Conservation (phyloP, 2,888 invertebrate species). For the Trissonchulus latispiculum region DNA sequence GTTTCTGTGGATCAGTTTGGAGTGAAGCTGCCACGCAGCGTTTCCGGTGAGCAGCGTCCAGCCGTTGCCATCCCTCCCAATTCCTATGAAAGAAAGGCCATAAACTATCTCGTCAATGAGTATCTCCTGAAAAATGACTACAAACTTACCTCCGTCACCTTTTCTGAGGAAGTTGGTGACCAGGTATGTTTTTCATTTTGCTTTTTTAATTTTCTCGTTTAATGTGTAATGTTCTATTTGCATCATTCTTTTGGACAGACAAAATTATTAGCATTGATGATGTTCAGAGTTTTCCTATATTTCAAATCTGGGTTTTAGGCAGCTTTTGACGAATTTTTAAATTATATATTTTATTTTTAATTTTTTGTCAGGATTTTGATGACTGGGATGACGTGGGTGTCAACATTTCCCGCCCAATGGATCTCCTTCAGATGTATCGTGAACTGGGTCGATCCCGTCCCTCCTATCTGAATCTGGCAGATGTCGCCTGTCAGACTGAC, state of each 20-base stretch:
- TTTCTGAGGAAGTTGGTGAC: constrained; percentile 78
- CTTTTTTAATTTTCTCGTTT: not conserved
- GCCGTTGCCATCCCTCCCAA: constrained; percentile 53
- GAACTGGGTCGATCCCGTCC: constrained; percentile 1
- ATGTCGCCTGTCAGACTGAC: constrained; percentile 13
- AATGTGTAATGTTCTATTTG: no score
- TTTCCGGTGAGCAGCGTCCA: not conserved
- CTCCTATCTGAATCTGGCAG: not conserved
- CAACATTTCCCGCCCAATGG: constrained; percentile 68
- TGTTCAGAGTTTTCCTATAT: no score
- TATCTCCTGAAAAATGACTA: constrained; percentile 67
- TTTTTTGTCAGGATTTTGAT: constrained; percentile 67
- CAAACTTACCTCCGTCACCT: constrained; percentile 75
- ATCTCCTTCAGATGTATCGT: constrained; percentile 51
- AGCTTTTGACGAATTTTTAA: no score
- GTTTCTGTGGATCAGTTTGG: no score
- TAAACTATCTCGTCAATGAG: constrained; percentile 77
- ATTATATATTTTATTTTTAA: no score
- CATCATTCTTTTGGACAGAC: no score
- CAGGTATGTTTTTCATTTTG: constrained; percentile 53
- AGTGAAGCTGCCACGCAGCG: no score
- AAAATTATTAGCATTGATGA: no score
- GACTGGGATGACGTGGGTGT: constrained; percentile 84
- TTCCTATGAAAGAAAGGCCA: constrained; percentile 68
- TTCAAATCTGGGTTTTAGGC: no score